phyloP scores from a whole-genome alignment of 2,113 vertebrate species.

The Felis chaus region DNA sequence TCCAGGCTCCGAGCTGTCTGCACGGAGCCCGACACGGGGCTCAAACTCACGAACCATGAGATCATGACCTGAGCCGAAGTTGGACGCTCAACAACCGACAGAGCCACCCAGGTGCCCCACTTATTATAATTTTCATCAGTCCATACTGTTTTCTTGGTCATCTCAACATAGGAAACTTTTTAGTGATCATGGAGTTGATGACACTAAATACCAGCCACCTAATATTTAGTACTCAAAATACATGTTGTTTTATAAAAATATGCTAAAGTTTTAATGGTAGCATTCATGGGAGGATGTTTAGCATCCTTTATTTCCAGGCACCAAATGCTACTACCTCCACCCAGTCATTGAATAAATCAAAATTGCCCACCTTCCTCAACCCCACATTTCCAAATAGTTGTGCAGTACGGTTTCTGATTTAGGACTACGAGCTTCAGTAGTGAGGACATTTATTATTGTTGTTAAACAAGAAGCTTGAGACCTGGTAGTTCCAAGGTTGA shows the following conservation, averaged over 20 bases:
- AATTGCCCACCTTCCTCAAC: background rate
- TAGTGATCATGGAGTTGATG: background rate
- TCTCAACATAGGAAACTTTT: background rate
- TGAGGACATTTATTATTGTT: background rate
- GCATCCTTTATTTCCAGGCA: background rate
- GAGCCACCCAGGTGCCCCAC: background rate
- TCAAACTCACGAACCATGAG: no score
- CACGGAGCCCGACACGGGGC: no score
- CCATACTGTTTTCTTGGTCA: background rate
- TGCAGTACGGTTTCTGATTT: background rate
- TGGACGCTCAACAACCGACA: no score
- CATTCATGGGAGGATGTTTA: background rate
- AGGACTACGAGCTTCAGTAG: background rate
- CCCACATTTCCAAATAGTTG: background rate
- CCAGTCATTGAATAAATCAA: background rate
- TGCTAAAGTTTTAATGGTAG: background rate
- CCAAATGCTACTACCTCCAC: background rate
- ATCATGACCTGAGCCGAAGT: no score
- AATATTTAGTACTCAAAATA: background rate
- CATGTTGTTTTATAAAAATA: background rate
- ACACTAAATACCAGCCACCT: background rate
- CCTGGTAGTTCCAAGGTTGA: background rate
- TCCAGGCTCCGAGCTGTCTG: no score
- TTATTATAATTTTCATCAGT: background rate
- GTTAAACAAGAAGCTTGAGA: background rate